Conservation (phyloP, 1,140 invertebrate species). For the Cotesia typhae region DNA sequence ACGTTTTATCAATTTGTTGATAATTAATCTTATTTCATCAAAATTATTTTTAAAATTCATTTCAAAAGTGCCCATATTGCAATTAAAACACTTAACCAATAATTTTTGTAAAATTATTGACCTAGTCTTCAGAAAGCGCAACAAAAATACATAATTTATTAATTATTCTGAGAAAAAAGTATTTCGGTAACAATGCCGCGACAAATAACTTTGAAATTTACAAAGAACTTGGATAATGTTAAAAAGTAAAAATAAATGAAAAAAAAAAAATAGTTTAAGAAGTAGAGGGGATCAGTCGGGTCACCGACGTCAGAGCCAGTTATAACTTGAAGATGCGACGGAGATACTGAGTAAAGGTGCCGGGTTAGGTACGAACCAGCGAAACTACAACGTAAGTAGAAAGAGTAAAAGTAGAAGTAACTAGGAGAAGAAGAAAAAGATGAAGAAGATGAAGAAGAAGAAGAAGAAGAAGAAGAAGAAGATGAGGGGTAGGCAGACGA, state of each 20-base stretch:
- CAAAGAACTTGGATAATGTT: neutral
- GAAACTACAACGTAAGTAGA: neutral
- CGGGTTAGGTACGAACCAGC: too few species aligned
- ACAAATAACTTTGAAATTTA: constrained; percentile 19
- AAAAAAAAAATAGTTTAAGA: constrained; percentile 16
- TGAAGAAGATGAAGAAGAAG: constrained; percentile 36
- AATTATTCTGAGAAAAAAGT: constrained; percentile 8
- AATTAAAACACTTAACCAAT: too few species aligned
- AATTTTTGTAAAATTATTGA: too few species aligned
- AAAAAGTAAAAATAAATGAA: constrained; percentile 36
- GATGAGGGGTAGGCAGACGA: constrained; percentile 41
- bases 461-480: constrained; percentile 32
- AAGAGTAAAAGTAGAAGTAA: constrained; percentile 12
- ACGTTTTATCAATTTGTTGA: too few species aligned
- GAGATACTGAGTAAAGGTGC: constrained; percentile 32
- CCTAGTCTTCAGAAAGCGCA: too few species aligned
- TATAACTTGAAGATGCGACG: constrained; percentile 46
- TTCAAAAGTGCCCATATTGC: too few species aligned
- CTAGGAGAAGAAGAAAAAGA: constrained; percentile 18
- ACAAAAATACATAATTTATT: too few species aligned
- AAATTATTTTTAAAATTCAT: too few species aligned
- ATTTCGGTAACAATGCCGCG: constrained; percentile 18
- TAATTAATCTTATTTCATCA: too few species aligned
- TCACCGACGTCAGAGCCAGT: constrained; percentile 50
- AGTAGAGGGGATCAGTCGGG: constrained; percentile 43